phyloP scores from a whole-genome alignment of 2,888 invertebrate genomes.

The Desoria tigrina region DNA sequence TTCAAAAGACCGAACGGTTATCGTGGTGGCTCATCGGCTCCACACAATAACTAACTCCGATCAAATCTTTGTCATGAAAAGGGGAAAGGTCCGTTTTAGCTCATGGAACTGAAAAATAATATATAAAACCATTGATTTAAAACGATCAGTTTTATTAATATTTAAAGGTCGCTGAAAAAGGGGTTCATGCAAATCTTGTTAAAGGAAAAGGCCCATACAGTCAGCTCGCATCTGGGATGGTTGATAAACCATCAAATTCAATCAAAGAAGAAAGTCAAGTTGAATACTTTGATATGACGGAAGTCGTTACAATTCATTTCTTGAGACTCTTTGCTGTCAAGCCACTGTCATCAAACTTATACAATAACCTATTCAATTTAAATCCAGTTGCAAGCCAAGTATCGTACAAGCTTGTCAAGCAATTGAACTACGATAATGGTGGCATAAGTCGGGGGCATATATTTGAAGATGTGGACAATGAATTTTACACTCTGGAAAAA shows the following conservation, averaged over 20 bases:
- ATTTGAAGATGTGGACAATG: neutral
- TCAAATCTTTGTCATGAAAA: constrained; percentile 32
- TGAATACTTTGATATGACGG: constrained; percentile 29
- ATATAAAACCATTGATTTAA: too few species aligned
- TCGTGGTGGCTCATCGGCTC: constrained; percentile 31
- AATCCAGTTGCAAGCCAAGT: constrained; percentile 25
- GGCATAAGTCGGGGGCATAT: neutral
- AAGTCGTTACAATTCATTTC: constrained; percentile 28
- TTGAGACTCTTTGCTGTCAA: constrained; percentile 28
- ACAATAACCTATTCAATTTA: constrained; percentile 23
- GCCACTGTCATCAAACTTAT: constrained; percentile 23
- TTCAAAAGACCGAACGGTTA: constrained; percentile 28
- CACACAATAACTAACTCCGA: constrained; percentile 27
- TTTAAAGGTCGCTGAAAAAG: constrained; percentile 28
- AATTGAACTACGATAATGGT: constrained; percentile 8
- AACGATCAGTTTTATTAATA: too few species aligned
- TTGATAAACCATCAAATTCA: constrained; percentile 25
- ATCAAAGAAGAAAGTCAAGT: neutral
- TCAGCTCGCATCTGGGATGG: constrained; percentile 22
- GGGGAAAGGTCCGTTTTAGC: constrained; percentile 29
- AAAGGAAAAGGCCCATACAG: constrained; percentile 35
- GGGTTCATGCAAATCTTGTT: constrained; percentile 27
- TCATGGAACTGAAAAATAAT: too few species aligned
- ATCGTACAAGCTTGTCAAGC: constrained; percentile 17
- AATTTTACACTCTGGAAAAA: neutral